Base-by-base conservation (phyloP, 1,140 invertebrate genomes). In the Drosophila kepulauana region DNA sequence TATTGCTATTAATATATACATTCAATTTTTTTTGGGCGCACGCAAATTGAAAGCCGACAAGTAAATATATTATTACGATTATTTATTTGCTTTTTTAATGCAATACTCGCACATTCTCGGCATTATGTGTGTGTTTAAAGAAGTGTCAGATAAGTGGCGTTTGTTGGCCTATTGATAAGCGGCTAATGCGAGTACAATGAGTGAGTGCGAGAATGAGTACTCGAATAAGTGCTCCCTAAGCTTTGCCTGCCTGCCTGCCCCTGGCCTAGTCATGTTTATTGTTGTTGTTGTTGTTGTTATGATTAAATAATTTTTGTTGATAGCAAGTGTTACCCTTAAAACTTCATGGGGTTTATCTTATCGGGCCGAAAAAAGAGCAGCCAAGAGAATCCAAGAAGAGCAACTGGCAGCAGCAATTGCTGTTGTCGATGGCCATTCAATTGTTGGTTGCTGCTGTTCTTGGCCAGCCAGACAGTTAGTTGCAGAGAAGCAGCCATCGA, bases 261-360 rank as follows among this genome's bases (percentile, higher is more conserved):
- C 20, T 25, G 66, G 59, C 59, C 67, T 64, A 71, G 38, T 57
- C 65, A 30, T 69, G 28, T 11, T 6, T 59, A 28, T 25, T 25
- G 20, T 25, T 25, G n/a, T 41, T 58, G 13, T 41, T 35, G 30
- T 59, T 61, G 20, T 13, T 20, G 43, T n/a, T n/a, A n/a, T 10
- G 7, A 13, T 41, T 67, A 16, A 56, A 54, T 64, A 66, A 46
- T 43, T 64, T 76, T 70, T 84, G 82, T 70, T 84, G 84, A 87
- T 87, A 89, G 64, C 84, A 69, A 52, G 58, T 73, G 73, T 84
- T 89, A 84, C 85, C 81, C 84, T 88, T 88, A 72, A 88, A 81
- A 72, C 82, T 88, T 88, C 81, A 89, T 89, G 75, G 67, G 85
- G 43, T 56, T 88, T 88, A 88, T 88, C 84, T 88, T 89, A 88